Base-by-base conservation (phyloP, 2,113 vertebrate genomes). In the Percina caprodes region DNA sequence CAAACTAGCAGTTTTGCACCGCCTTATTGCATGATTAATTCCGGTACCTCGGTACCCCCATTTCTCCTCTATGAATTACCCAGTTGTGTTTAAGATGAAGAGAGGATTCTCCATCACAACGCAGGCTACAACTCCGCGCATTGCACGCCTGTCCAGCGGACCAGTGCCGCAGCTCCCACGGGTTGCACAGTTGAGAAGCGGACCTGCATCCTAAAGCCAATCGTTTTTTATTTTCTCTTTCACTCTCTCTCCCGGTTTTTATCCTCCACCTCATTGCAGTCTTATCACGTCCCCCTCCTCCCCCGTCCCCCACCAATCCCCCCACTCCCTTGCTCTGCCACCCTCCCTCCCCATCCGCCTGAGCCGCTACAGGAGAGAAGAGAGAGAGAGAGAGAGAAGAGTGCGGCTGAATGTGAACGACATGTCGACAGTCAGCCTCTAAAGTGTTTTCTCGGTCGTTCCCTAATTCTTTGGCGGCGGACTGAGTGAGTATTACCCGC, bases 141-240 rank as follows among this genome's bases (percentile, higher is more conserved):
- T 79, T 33, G 80, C 74, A 30, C 82, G 81, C 83, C 76, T 61
- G 89, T 69, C 83, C 86, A 83, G 89, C 93, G 83, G 85, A 82
- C 86, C 93, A 84, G 89, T 95, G 94, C 94, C 95, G 96, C 96
- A 95, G 95, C 96, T 94, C 90, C 85, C 94, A 92, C 92, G 83
- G 94, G 94, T 94, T 92, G 93, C 95, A 90, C 94, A 91, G 92
- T 82, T 84, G 85, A 90, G 85, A 93, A 93, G 95, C 95, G 94
- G 96, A 96, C 96, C 96, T 96, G 97, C 96, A 96, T 98, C 95
- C 96, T 95, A 96, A 97, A 91, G 96, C 96, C 94, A 94, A 93
- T 92, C 95, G 65, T 12, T 45, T 48, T 51, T 30, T 14, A 30
- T 33, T 66, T 33, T 51, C 59, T 56, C 65, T 51, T 52, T 35